Conservation (phyloP, 2,888 invertebrate genomes). For the Lithosia quadra region DNA sequence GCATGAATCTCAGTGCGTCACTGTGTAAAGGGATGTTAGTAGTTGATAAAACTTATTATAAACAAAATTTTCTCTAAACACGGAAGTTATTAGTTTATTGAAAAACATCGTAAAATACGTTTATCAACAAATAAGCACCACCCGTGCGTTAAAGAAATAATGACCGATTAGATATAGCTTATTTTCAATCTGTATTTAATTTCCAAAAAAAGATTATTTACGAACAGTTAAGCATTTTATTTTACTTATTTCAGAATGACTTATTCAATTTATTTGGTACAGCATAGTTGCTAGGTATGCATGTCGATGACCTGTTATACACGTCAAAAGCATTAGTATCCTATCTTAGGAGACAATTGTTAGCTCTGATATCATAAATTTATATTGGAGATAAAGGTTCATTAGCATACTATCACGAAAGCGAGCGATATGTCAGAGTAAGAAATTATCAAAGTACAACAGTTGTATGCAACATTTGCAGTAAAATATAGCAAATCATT, state of each 20-base stretch:
- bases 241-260: background rate
- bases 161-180: background rate
- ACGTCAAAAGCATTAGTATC: background rate
- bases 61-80: slow-evolving; percentile 31
- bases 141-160: background rate
- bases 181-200: background rate
- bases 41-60: slow-evolving; percentile 32
- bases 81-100: slow-evolving; percentile 20
- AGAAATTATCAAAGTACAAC: background rate
- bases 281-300: no score
- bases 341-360: background rate
- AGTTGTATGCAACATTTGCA: background rate
- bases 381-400: slow-evolving; percentile 1
- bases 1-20: slow-evolving; percentile 25
- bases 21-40: slow-evolving; percentile 21
- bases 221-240: background rate
- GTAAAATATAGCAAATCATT: background rate
- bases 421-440: slow-evolving; percentile 4
- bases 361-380: background rate
- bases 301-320: background rate
- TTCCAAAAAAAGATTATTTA: background rate
- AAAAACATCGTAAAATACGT: slow-evolving; percentile 18
- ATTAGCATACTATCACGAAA: background rate
- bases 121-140: background rate
- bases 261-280: background rate